Conservation (phyloP, 2,113 vertebrate genomes). For the Aphyosemion australe region DNA sequence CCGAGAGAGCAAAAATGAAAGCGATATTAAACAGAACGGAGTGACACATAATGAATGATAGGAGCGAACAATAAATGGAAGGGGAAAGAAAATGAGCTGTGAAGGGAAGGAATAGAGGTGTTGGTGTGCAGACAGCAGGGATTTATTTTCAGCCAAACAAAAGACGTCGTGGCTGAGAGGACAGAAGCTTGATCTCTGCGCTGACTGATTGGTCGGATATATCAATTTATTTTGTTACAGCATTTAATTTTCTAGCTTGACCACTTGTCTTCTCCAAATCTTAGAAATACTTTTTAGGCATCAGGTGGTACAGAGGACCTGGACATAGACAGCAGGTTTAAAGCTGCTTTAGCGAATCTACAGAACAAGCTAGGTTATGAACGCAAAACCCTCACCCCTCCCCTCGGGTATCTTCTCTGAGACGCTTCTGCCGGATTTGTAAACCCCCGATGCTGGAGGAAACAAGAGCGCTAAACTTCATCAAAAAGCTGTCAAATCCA, state of each 20-base stretch:
- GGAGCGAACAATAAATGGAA: neutral
- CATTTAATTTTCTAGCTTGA: conserved; percentile 8
- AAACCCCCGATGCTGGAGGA: no score
- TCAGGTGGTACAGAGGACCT: conserved; percentile 27
- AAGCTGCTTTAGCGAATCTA: no score
- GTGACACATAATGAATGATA: conserved; percentile 17
- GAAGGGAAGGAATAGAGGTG: conserved; percentile 24
- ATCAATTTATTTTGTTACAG: conserved; percentile 23
- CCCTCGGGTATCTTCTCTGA: no score
- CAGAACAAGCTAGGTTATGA: no score
- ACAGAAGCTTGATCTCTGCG: conserved; percentile 13
- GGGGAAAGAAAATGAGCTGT: neutral
- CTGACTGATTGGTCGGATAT: conserved; percentile 16
- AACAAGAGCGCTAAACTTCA: no score
- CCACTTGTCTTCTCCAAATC: conserved; percentile 11
- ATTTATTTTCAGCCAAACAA: conserved; percentile 30
- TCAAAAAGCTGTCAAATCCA: no score
- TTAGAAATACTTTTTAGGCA: conserved; percentile 40
- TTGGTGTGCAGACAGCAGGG: neutral
- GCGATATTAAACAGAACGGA: conserved; percentile 22
- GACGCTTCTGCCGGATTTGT: no score
- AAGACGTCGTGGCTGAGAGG: conserved; percentile 2
- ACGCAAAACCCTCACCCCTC: no score
- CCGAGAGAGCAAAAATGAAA: conserved; percentile 34
- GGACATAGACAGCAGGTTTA: conserved; percentile 12